Percentiles rank a stretch among this genome's conserved stretches.
These are phyloP conservation scores for Zygogramma bicolorata DNA, from an alignment of 2,888 invertebrate species.

Conservation along the genomic window DNA sequence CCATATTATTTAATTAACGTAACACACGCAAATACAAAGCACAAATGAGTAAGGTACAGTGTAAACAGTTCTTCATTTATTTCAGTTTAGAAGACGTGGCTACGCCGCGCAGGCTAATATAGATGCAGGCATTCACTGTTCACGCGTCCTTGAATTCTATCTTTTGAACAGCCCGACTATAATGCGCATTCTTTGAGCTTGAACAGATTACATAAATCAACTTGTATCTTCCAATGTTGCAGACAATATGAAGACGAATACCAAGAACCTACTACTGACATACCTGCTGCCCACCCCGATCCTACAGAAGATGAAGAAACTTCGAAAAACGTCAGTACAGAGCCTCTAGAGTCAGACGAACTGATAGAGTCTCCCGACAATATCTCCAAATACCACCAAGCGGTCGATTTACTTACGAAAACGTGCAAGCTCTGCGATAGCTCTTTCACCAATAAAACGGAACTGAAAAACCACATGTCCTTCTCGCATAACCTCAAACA, in stretches of 20 bases:
- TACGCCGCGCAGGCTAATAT: no score
- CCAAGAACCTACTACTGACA: background rate
- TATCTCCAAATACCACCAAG: slow-evolving; percentile 55
- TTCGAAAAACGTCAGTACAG: background rate
- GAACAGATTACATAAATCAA: no score
- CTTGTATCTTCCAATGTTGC: background rate
- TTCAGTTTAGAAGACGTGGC: no score
- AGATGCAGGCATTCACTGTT: no score
- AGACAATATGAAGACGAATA: slow-evolving; percentile 5
- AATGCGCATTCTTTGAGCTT: no score
- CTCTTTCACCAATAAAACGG: slow-evolving; percentile 45
- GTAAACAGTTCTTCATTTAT: no score
- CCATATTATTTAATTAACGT: no score
- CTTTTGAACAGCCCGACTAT: no score
- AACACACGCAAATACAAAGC: no score
- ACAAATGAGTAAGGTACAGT: no score
- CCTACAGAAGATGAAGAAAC: slow-evolving; percentile 5
- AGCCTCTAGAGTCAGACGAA: background rate
- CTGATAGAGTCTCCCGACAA: background rate
- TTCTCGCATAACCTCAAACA: slow-evolving; percentile 45
- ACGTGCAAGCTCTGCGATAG: slow-evolving; percentile 49
- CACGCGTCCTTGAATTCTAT: no score
- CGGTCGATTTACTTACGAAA: slow-evolving; percentile 52
- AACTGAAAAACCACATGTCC: slow-evolving; percentile 51
- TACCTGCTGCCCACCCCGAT: background rate